These are phyloP conservation scores for Palythoa grandiflora DNA, from an alignment of 92 coral and sea anemone genomes.

Conservation along the genomic window DNA sequence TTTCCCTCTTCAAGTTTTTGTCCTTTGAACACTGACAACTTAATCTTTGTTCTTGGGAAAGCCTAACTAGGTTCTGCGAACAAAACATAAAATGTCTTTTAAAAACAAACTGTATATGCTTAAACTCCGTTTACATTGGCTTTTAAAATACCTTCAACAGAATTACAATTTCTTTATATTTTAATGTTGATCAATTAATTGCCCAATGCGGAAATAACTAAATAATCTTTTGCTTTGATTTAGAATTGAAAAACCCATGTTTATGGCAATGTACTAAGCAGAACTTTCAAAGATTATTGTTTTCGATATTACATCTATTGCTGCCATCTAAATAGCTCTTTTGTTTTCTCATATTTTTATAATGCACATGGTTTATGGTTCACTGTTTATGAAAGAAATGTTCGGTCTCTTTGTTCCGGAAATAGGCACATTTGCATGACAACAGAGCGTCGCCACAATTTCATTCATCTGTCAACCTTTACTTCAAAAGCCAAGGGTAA, in stretches of 20 bases:
- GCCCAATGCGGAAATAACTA: neutral
- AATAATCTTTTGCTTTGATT: neutral
- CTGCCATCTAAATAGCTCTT: conserved; percentile 26
- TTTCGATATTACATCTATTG: neutral
- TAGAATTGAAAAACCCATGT: neutral
- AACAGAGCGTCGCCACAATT: conserved; percentile 35
- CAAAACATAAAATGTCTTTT: neutral
- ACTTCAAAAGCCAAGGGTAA: conserved; percentile 36
- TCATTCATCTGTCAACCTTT: conserved; percentile 41
- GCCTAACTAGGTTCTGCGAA: neutral
- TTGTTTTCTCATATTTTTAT: conserved; percentile 20
- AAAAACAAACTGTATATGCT: neutral
- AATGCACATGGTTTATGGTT: conserved; percentile 25
- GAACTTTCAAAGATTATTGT: neutral
- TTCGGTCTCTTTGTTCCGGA: conserved; percentile 39
- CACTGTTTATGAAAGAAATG: conserved; percentile 32
- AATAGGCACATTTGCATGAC: conserved; percentile 35
- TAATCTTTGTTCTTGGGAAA: neutral
- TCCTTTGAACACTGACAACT: neutral
- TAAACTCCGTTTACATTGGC: neutral
- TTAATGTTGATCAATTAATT: neutral
- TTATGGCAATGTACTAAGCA: neutral
- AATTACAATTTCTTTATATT: neutral
- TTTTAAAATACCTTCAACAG: neutral
- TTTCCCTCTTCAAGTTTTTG: neutral